phyloP scores from a whole-genome alignment of 2,888 invertebrate species.

The Malacosoma neustria region DNA sequence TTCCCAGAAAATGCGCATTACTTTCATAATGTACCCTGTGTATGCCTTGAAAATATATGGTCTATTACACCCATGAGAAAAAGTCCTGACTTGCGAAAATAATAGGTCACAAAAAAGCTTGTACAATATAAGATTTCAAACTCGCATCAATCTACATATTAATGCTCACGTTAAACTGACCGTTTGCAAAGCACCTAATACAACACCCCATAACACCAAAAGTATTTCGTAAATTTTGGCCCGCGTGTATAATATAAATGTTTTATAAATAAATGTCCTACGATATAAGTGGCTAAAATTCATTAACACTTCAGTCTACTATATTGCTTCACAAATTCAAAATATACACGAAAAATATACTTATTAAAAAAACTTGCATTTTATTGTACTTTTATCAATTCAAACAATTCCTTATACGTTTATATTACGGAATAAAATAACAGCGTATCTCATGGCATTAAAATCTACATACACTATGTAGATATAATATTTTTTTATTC shows the following conservation, averaged over 20 bases:
- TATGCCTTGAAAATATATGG: too few relatives aligned
- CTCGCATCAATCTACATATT: neutral
- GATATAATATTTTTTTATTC: constrained; percentile 16
- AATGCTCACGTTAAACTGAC: neutral
- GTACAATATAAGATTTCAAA: too few relatives aligned
- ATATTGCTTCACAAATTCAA: constrained; percentile 67
- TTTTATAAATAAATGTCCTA: constrained; percentile 44
- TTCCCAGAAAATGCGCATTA: too few relatives aligned
- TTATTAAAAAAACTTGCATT: constrained; percentile 24
- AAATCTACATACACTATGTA: constrained; percentile 25
- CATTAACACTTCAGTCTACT: constrained; percentile 67
- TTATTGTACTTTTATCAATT: constrained; percentile 51
- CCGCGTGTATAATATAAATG: constrained; percentile 34
- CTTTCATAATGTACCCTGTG: too few relatives aligned
- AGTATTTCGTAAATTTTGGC: constrained; percentile 65
- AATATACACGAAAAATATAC: constrained; percentile 49
- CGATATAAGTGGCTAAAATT: constrained; percentile 46
- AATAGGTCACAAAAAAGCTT: too few relatives aligned
- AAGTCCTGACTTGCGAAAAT: too few relatives aligned
- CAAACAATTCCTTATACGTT: constrained; percentile 54
- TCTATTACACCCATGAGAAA: too few relatives aligned
- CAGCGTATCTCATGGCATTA: constrained; percentile 37
- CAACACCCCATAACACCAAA: constrained; percentile 16
- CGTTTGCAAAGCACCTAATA: constrained; percentile 7
- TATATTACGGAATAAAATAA: constrained; percentile 5